Evolutionary conservation across 1,140 invertebrate species (phyloP).

Genomic region (Mizuhopecten yessoensis): DNA sequence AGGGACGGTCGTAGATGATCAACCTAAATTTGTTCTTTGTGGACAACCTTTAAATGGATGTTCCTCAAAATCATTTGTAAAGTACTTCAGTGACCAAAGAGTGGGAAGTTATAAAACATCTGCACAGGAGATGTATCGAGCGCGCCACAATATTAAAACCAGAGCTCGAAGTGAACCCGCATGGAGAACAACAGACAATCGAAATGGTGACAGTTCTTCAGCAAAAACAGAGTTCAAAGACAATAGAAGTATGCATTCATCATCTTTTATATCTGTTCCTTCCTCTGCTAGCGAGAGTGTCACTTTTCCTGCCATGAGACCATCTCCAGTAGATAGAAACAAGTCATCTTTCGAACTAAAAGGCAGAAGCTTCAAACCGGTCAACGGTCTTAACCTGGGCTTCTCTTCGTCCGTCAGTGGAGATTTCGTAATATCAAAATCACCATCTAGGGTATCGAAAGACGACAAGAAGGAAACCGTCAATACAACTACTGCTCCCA

Average conservation of each 20-base stretch:
- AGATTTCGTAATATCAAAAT: neutral
- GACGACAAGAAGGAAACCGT: neutral
- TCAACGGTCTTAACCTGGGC: neutral
- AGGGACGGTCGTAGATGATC: constrained; percentile 49
- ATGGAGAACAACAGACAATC: neutral
- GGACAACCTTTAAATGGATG: constrained; percentile 58
- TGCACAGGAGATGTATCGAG: constrained; percentile 57
- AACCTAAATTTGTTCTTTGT: constrained; percentile 60
- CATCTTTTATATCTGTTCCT: neutral
- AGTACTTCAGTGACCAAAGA: constrained; percentile 59
- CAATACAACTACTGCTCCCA: neutral
- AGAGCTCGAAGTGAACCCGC: constrained; percentile 58
- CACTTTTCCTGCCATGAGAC: constrained; percentile 43
- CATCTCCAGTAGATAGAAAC: neutral
- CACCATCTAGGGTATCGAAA: neutral
- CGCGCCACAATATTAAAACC: constrained; percentile 47
- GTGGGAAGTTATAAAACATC: constrained; percentile 64
- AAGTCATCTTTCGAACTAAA: constrained; percentile 53
- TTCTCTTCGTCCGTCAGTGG: neutral
- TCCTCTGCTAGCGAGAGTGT: constrained; percentile 44
- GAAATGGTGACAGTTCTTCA: neutral
- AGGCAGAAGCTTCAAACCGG: constrained; percentile 51
- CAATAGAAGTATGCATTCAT: constrained; percentile 48
- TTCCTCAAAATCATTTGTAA: constrained; percentile 56
- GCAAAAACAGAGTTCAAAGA: constrained; percentile 37